Percentiles rank a stretch among this genome's conserved stretches.
Conservation (phyloP, 2,113 vertebrate species). For the Halichoerus grypus region DNA sequence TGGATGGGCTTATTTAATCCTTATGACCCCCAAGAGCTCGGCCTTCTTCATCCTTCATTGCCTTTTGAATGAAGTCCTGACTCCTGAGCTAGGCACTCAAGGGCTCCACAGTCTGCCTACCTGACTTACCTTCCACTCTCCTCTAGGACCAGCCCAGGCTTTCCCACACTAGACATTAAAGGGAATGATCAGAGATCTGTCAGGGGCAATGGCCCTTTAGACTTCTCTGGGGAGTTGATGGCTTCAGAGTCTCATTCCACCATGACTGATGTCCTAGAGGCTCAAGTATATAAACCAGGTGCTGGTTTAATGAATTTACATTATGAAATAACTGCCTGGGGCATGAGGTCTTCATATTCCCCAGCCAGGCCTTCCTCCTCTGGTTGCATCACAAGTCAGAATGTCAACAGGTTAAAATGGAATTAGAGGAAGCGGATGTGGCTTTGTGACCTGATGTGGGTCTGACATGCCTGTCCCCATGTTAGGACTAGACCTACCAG, state of each 20-base stretch:
- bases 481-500: not conserved
- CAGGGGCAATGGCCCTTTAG: not conserved
- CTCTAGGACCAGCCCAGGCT: not conserved
- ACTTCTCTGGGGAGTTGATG: not conserved
- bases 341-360: not conserved
- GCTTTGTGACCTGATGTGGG: not conserved
- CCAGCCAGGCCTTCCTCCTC: not conserved
- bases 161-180: not conserved
- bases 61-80: not conserved
- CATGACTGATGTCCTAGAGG: not conserved
- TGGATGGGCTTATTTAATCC: not conserved
- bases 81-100: not conserved
- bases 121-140: not conserved
- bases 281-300: not conserved
- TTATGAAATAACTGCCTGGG: not conserved
- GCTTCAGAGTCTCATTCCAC: not conserved
- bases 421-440: not conserved
- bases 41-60: not conserved
- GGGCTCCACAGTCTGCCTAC: not conserved
- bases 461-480: no score
- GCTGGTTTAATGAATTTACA: not conserved
- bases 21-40: not conserved
- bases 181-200: no score
- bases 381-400: not conserved
- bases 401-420: not conserved